Evolutionary conservation across 23 tunicate genomes (phyloP), one percentile per base, ranked within the genome.

Genomic region (Clavelina lepadiformis): DNA sequence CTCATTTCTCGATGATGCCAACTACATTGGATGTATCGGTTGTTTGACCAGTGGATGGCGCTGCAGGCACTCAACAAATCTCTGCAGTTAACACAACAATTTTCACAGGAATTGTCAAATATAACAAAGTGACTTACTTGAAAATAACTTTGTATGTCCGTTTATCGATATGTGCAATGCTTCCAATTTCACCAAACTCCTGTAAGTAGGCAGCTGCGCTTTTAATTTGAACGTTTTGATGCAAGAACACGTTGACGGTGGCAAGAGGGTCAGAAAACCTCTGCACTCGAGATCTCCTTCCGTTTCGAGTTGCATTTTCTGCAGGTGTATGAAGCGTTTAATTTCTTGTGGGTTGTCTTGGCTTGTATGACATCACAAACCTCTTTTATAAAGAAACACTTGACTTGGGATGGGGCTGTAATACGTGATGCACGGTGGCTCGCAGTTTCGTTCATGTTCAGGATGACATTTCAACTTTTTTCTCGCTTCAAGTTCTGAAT

Each of bases 381-480:
- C 50, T 28, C 30, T 28, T 33, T 22, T 55, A 34, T 35, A 51
- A 28, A 71, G 47, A 56, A 26, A 33, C 22, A 71, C 6, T 24
- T 71, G 76, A 28, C 76, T 71, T 5, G 76, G 76, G 28, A 55
- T 71, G 4, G 76, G 76, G 35, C 76, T 71, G 68, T 32, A 71
- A 35, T 71, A 71, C 24, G 76, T 33, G 0, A 71, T 34, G 50
- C 76, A 71, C 11, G 66, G 66, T 24, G 76, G 76, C 50, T 71
- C 76, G 11, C 25, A 47, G 13, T 71, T 57, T 19, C 65, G 51
- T 71, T 71, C 23, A 56, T 54, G 0, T 15, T 41, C 49, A 41
- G 13, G 11, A 15, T 8, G 15, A 15, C 49, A 41, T 41, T 11
- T 8, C 49, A 41, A 15, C 15, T 41, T 41, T 41, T 15, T 15